phyloP scores from a whole-genome alignment of 2,113 vertebrate genomes.

The Haemorhous mexicanus region DNA sequence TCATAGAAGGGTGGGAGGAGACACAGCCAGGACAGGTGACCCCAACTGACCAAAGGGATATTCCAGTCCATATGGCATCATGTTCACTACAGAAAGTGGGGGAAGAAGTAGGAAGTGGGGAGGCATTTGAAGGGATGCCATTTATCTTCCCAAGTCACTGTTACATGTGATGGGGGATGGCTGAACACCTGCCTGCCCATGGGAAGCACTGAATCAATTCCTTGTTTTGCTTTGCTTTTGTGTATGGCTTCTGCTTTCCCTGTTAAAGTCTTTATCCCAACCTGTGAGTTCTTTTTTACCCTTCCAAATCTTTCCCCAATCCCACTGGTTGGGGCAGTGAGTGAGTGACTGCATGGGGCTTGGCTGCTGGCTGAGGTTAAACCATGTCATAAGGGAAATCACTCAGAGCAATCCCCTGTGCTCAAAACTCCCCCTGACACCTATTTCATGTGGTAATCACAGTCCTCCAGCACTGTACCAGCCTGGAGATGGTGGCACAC shows the following conservation, averaged over 20 bases:
- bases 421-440: not conserved
- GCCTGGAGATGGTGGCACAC: not conserved
- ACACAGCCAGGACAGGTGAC: not conserved
- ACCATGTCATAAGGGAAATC: not conserved
- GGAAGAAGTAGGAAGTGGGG: not conserved
- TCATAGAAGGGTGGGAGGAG: not conserved
- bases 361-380: not conserved
- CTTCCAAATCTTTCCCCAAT: not conserved
- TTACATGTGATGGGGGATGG: not conserved
- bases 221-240: not conserved
- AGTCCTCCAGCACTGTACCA: not conserved
- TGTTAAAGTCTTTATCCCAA: not conserved
- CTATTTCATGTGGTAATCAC: fast-evolving
- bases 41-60: not conserved
- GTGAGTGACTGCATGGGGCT: not conserved
- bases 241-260: not conserved
- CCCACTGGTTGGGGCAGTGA: not conserved
- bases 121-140: fast-evolving
- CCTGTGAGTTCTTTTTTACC: fast-evolving
- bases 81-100: fast-evolving
- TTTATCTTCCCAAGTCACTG: not conserved
- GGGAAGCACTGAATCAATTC: not conserved
- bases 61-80: not conserved
- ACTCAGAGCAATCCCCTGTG: not conserved
- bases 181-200: not conserved